Evolutionary conservation across 53 echinoderm and acorn worm species (phyloP), one percentile per base, ranked within the genome.

Genomic region (Mesocentrotus franciscanus): DNA sequence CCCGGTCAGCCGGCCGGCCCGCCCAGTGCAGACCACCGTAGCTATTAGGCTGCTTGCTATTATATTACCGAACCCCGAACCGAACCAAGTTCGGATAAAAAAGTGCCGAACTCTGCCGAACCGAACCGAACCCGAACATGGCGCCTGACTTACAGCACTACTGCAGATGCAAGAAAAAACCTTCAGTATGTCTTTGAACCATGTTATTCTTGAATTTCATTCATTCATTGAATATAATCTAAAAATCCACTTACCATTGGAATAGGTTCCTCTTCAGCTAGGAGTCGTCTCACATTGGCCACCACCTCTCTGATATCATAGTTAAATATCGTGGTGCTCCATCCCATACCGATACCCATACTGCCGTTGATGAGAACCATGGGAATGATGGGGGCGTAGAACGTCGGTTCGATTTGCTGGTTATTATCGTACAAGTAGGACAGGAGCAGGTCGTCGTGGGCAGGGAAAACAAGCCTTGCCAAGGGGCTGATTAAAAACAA

Each of bases 321-420:
- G 95, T 99, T 99, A 79, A 95, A 92, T 15, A 99, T 96, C 95
- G 96, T 97, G 85, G 99, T 99, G 66, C 99, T 99, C 99, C 99
- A 99, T 36, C 99, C 99, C 0, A 98, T 99, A 17, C 99, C 99
- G 85, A 99, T 99, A 27, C 99, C 99, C 56, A 98, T 98, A 26
- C 96, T 96, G 39, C 98, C 98, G 36, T 98, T 98, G 93, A 98
- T 95, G 55, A 98, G 94, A 0, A 99, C 99, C 98, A 98, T 97
- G 59, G 99, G 99, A 33, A 99, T 97, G 96, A 99, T 98, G 61
- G 99, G 99, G 60, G 97, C 98, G 92, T 99, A 99, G 96, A 96
- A 97, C 90, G 96, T 96, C 6, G 99, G 99, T 72, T 99, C 99
- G 13, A 99, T 96, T 10, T 96, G 96, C 94, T 96, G 99, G 96